These are phyloP conservation scores for Bombus affinis DNA, from an alignment of 1,140 invertebrate species.

Conservation along the genomic window DNA sequence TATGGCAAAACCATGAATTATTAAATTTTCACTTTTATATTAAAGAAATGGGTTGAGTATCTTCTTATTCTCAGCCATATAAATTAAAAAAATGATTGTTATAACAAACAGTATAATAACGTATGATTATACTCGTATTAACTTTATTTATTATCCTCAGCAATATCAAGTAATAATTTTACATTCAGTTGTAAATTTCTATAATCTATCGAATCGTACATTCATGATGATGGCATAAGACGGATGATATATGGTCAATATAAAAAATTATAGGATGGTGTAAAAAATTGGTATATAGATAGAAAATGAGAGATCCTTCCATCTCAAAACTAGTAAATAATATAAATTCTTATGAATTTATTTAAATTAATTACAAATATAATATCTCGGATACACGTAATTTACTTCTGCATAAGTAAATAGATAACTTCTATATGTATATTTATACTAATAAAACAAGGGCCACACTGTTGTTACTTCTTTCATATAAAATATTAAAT, in stretches of 20 bases:
- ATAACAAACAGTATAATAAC: too few relatives aligned
- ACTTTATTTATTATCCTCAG: too few relatives aligned
- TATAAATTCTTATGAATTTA: not conserved
- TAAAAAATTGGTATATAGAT: not conserved
- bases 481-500: conserved; percentile 5
- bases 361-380: not conserved
- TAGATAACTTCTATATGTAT: conserved; percentile 29
- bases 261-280: not conserved
- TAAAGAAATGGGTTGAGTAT: too few relatives aligned
- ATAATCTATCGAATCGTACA: too few relatives aligned
- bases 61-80: too few relatives aligned
- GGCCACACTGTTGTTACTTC: conserved; percentile 1
- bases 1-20: too few relatives aligned
- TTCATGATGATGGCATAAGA: too few relatives aligned
- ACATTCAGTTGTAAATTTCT: too few relatives aligned
- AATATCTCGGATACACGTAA: not conserved
- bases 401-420: conserved; percentile 38
- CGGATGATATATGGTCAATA: not conserved
- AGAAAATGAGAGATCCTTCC: not conserved
- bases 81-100: too few relatives aligned
- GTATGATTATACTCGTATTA: too few relatives aligned
- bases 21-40: too few relatives aligned
- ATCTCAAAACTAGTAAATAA: not conserved
- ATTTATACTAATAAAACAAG: conserved; percentile 41
- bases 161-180: too few relatives aligned